Percentiles rank a stretch among this genome's conserved stretches.
These are phyloP conservation scores for Macaca nemestrina DNA, from an alignment of 2,113 vertebrate species.

Conservation along the genomic window DNA sequence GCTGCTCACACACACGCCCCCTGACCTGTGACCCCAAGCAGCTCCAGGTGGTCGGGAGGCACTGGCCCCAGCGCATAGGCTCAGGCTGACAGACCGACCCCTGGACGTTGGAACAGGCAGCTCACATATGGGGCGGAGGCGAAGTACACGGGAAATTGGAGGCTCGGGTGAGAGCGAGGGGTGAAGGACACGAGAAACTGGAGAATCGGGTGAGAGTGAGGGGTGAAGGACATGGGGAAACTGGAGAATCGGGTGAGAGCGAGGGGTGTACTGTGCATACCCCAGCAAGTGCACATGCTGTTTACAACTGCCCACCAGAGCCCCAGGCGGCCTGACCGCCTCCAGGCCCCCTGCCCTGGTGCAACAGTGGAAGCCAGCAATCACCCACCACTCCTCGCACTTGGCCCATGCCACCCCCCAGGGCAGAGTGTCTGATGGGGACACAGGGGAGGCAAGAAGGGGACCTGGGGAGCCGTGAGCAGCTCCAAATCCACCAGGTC, in stretches of 20 bases:
- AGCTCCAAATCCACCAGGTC: background rate
- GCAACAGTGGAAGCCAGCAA: background rate
- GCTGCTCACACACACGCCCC: background rate
- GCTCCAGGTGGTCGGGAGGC: background rate
- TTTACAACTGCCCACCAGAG: no score
- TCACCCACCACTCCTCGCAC: background rate
- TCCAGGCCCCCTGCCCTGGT: no score
- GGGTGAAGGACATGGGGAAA: no score
- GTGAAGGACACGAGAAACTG: no score
- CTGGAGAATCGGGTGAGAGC: no score
- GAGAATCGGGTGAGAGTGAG: no score
- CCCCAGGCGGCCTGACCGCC: no score
- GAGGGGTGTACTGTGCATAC: no score
- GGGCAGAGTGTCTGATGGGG: background rate
- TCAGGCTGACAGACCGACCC: background rate
- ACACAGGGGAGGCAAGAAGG: no score
- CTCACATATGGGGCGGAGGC: fast-evolving
- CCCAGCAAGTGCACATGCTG: background rate
- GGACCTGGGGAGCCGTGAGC: background rate
- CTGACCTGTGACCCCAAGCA: background rate
- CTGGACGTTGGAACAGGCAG: fast-evolving
- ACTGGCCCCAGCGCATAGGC: background rate
- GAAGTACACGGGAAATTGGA: no score
- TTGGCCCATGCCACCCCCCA: no score
- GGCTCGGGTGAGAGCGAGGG: no score